Percentiles rank a stretch among this genome's conserved stretches.
These are phyloP conservation scores for Syrmaticus mikado DNA, from an alignment of 2,113 vertebrate species.

Conservation along the genomic window DNA sequence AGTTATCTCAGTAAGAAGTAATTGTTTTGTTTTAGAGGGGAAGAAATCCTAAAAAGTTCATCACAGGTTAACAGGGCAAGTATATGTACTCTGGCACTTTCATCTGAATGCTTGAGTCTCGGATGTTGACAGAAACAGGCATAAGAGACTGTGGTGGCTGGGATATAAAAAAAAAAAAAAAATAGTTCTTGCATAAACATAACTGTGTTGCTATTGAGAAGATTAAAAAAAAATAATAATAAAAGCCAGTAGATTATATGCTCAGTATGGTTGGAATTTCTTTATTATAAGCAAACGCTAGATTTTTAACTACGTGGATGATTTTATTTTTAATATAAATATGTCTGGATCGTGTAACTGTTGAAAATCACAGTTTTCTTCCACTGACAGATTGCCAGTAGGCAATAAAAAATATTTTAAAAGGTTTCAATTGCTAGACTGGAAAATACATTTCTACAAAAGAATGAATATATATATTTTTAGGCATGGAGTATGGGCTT, in stretches of 20 bases:
- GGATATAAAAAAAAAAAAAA: neutral
- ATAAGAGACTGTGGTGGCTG: neutral
- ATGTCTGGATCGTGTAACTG: neutral
- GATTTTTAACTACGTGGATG: neutral
- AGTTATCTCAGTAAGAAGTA: constrained; percentile 29
- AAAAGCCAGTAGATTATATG: neutral
- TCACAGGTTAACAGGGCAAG: neutral
- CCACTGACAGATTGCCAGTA: neutral
- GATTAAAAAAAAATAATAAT: neutral
- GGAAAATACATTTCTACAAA: neutral
- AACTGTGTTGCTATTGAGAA: neutral
- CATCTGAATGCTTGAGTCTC: neutral
- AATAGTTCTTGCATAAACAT: neutral
- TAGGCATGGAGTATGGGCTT: neutral
- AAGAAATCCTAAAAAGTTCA: neutral
- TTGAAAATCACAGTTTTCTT: neutral
- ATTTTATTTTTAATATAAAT: neutral
- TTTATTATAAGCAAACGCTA: neutral
- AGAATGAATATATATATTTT: neutral
- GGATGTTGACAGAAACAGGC: neutral
- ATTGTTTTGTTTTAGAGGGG: neutral
- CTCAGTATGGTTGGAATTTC: neutral
- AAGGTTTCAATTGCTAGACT: neutral
- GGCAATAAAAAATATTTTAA: neutral
- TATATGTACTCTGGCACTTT: neutral